Conservation (phyloP, 2,888 invertebrate species). For the Drosophila incognita region DNA sequence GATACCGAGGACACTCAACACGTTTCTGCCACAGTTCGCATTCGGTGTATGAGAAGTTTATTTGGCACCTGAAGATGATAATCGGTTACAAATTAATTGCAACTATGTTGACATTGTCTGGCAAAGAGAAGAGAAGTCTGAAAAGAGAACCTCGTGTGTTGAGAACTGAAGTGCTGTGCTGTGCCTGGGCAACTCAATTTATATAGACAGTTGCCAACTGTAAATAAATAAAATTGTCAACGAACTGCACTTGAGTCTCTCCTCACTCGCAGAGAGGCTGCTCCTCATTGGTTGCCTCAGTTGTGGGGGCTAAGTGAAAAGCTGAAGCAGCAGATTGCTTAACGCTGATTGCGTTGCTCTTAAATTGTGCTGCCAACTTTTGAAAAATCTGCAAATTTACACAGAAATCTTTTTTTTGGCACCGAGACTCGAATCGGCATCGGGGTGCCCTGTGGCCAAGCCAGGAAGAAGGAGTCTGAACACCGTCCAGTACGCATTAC, state of each 20-base stretch:
- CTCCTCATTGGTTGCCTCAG: conserved; percentile 11
- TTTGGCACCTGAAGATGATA: conserved; percentile 85
- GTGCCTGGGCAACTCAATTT: conserved; percentile 64
- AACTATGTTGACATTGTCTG: conserved; percentile 80
- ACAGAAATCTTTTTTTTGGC: conserved; percentile 67
- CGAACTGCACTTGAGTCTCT: conserved; percentile 66
- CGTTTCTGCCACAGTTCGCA: conserved; percentile 49
- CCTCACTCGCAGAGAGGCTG: background rate
- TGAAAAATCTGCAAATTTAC: conserved; percentile 78
- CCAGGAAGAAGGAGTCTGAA: conserved; percentile 4
- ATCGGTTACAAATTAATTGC: conserved; percentile 85
- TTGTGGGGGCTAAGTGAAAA: conserved; percentile 47
- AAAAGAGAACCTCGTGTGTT: conserved; percentile 3
- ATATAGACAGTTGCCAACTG: conserved; percentile 80
- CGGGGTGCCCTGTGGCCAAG: conserved; percentile 11
- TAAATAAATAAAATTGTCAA: conserved; percentile 82
- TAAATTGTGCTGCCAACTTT: conserved; percentile 83
- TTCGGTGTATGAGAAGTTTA: conserved; percentile 81
- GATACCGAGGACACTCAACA: conserved; percentile 76
- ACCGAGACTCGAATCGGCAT: conserved; percentile 10
- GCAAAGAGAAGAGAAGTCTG: conserved; percentile 4
- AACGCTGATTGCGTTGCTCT: conserved; percentile 83
- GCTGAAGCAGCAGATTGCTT: conserved; percentile 68
- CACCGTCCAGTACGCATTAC: conserved; percentile 30
- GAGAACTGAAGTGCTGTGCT: conserved; percentile 12